Conservation (phyloP, 2,797 vertebrate species). For the Spatula versicolor region DNA sequence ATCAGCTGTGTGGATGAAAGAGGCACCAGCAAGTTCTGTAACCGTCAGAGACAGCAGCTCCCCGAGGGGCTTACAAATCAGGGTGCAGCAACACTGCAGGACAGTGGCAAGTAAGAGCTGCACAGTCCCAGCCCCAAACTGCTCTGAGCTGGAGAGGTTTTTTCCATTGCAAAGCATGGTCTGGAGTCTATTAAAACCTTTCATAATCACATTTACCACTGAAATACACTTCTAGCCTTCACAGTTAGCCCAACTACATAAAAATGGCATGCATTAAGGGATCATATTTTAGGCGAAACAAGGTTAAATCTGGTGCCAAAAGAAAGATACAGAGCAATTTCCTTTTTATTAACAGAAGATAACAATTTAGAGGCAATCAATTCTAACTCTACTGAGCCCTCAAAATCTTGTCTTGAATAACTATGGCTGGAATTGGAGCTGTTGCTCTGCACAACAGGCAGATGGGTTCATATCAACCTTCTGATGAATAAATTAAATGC, state of each 20-base stretch:
- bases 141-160: not conserved
- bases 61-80: not conserved
- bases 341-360: slow-evolving; percentile 54
- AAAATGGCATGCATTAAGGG: slow-evolving; percentile 70
- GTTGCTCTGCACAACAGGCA: not conserved
- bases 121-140: not conserved
- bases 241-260: not conserved
- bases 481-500: not conserved
- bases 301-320: slow-evolving; percentile 58
- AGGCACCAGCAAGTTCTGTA: not conserved
- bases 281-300: slow-evolving; percentile 68
- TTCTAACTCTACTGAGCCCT: slow-evolving; percentile 19
- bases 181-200: slow-evolving; percentile 68
- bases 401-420: not conserved
- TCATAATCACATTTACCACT: slow-evolving; percentile 59
- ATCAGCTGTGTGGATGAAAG: not conserved
- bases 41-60: not conserved
- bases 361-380: slow-evolving; percentile 52
- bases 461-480: not conserved
- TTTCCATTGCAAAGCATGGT: slow-evolving; percentile 3
- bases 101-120: not conserved
- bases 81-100: not conserved
- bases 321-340: slow-evolving; percentile 61
- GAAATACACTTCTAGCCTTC: slow-evolving; percentile 45
- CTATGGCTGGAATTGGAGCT: not conserved